Evolutionary conservation across 2,888 invertebrate species (phyloP).

Genomic region (Cantharis rufa): DNA sequence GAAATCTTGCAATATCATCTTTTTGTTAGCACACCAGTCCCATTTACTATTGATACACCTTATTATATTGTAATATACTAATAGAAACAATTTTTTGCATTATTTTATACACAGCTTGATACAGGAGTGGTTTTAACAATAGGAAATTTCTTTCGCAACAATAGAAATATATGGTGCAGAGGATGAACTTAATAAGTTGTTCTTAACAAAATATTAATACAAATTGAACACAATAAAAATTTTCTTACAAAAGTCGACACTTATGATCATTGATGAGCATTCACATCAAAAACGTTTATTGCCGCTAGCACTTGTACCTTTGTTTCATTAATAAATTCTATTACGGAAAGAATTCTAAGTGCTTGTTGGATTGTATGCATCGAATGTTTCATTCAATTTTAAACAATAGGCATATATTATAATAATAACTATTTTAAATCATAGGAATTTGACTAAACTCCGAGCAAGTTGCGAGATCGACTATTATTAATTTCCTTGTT

Average conservation of each 20-base stretch:
- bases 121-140: slow-evolving; percentile 24
- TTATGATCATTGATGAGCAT: not conserved
- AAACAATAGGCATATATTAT: not conserved
- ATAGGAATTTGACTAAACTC: not conserved
- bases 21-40: slow-evolving; percentile 15
- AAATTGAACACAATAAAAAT: slow-evolving; percentile 16
- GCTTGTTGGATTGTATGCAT: not conserved
- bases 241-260: slow-evolving; percentile 1
- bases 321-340: not conserved
- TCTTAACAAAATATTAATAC: slow-evolving; percentile 16
- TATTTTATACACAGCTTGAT: slow-evolving; percentile 27
- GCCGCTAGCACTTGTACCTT: not conserved
- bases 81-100: slow-evolving; percentile 23
- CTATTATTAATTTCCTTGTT: not conserved
- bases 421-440: not conserved
- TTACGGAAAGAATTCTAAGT: not conserved
- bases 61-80: slow-evolving; percentile 23
- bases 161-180: slow-evolving; percentile 23
- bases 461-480: not conserved
- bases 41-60: slow-evolving; percentile 23
- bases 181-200: slow-evolving; percentile 22
- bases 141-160: slow-evolving; percentile 23
- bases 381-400: not conserved
- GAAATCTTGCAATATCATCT: slow-evolving; percentile 16
- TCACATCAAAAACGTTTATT: not conserved